Base-by-base conservation (phyloP, 2,797 vertebrate species). In the Apogon talboti region DNA sequence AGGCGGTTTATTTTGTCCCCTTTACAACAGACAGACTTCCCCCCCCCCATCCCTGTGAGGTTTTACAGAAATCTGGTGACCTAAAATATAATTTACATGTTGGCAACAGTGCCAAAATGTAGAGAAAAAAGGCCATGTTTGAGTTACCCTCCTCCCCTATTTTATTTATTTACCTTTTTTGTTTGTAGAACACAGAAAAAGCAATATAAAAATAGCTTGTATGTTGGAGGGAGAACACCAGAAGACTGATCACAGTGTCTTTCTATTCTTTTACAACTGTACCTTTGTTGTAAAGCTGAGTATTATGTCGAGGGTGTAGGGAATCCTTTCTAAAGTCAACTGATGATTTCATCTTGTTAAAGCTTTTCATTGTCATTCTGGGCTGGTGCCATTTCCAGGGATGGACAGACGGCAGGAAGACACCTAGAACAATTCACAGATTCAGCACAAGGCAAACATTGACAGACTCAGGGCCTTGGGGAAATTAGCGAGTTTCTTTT, bases 331-430 rank as follows among this genome's bases (percentile, higher is more conserved):
- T 11, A 41, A 61, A 45, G 5, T n/a, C 28, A 44, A 28, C 24
- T 14, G 33, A 30, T 43, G 8, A 37, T 55, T 42, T 35, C 21
- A 49, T 18, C 2, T 44, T 28, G 7, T 45, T 43, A 10, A 42
- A 24, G 35, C 35, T 21, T 35, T 54, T 48, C 24, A 47, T 30
- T 44, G 42, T 42, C 51, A 49, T 52, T 11, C 9, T 14, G 38
- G 14, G 28, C 19, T 37, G 10, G 7, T 21, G 33, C 13, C 48
- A 21, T 11, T 53, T 52, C 38, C 47, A 53, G 16, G 10, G 33
- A 45, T n/a, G 30, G 28, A 8, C 15, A 45, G 40, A 19, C 54
- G 35, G 35, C 40, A 15, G 24, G 35, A 76, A 48, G 43, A 66
- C 13, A 18, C 19, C 7, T 2, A 4, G 13, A 63, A 44, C 38